Conservation (phyloP, 2,797 vertebrate species). For the Argya squamiceps region DNA sequence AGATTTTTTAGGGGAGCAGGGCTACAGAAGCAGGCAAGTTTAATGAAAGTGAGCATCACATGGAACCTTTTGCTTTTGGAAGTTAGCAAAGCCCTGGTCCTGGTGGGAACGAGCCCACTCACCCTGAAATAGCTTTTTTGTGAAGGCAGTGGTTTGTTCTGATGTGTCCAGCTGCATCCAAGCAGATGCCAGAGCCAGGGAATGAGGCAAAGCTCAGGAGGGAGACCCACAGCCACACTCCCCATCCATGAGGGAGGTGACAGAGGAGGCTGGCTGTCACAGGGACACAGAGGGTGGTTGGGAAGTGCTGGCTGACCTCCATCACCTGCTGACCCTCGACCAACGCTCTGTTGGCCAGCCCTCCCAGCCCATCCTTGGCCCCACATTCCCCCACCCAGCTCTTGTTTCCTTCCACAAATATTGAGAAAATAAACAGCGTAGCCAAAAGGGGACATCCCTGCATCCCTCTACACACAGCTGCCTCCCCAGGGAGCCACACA, state of each 20-base stretch:
- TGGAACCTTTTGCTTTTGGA: neutral
- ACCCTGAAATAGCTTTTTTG: neutral
- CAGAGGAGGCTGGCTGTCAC: neutral
- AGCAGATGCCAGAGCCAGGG: neutral
- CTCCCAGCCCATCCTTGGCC: neutral
- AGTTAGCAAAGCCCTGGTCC: neutral
- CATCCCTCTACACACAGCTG: neutral
- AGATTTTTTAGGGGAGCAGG: neutral
- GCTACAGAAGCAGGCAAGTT: neutral
- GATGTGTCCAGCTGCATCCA: neutral
- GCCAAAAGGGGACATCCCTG: neutral
- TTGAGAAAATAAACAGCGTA: conserved; percentile 22
- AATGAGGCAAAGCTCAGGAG: neutral
- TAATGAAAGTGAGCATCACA: neutral
- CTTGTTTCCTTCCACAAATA: conserved; percentile 63
- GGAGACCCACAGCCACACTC: neutral
- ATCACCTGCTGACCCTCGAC: neutral
- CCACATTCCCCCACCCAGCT: neutral
- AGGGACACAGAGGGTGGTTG: fast-evolving
- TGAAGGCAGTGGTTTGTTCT: neutral
- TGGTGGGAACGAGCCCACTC: fast-evolving
- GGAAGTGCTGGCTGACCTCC: neutral
- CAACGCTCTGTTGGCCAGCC: neutral
- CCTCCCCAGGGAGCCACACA: neutral
- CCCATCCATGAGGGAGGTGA: neutral